Conservation (phyloP, 2,113 vertebrate species). For the Reinhardtius hippoglossoides region DNA sequence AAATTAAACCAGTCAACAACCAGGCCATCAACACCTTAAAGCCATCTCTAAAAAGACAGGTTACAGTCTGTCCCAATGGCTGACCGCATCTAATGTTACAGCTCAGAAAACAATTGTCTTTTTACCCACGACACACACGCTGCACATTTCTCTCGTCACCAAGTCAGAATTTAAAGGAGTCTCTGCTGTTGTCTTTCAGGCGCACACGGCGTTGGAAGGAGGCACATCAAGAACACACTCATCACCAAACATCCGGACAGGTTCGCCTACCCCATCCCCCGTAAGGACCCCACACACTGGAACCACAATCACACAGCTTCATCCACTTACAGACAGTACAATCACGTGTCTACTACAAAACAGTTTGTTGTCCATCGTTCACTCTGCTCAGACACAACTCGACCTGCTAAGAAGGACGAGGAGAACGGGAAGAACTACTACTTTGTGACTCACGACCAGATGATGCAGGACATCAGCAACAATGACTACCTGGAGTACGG, state of each 20-base stretch:
- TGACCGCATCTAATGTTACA: too few species aligned
- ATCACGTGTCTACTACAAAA: too few species aligned
- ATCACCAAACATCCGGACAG: slow-evolving; percentile 98
- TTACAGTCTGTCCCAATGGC: too few species aligned
- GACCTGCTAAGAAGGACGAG: slow-evolving; percentile 98
- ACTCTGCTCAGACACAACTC: slow-evolving; percentile 91
- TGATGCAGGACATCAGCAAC: slow-evolving; percentile 99
- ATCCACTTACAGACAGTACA: too few species aligned
- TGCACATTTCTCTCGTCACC: too few species aligned
- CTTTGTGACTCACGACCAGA: slow-evolving; percentile 99
- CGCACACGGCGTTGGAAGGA: slow-evolving; percentile 96
- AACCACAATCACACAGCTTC: background rate
- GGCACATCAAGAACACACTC: slow-evolving; percentile 99
- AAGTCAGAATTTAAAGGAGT: too few species aligned
- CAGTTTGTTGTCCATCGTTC: background rate
- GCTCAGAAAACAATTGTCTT: too few species aligned
- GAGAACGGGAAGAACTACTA: slow-evolving; percentile 99
- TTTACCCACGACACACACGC: too few species aligned
- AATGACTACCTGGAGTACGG: slow-evolving; percentile 99
- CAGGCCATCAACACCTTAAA: too few species aligned
- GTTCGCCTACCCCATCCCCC: slow-evolving; percentile 99
- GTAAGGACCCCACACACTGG: slow-evolving; percentile 82
- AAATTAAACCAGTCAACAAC: too few species aligned
- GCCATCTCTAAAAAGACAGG: too few species aligned
- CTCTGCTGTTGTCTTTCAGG: slow-evolving; percentile 76